Evolutionary conservation across 2,888 invertebrate species (phyloP), one percentile per base, ranked within the genome.

Genomic region (Diabrotica balteata): DNA sequence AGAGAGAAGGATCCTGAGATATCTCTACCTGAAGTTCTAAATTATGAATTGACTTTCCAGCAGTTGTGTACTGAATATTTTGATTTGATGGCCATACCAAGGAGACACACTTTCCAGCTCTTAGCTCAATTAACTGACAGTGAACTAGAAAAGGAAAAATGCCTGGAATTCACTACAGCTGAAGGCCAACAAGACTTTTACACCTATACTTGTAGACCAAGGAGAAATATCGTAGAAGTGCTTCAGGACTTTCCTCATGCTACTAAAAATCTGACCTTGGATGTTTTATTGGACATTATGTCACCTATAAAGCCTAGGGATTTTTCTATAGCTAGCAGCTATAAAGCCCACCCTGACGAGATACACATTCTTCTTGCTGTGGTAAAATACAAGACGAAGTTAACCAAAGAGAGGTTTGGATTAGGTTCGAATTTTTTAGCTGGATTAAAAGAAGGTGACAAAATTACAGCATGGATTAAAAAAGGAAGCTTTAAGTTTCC

Each of bases 391-490:
- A 90, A 91, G 78, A 97, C 94, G 0, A 92, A 90, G 73, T 83
- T 99, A 71, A 86, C 90, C 44, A 89, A 89, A 67, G 91, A 93
- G 0, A 85, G 99, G 62, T 83, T 90, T 22, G 99, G 99, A 0
- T 86, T 98, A 4, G 97, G 97, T 79, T 98, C 98, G 0, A 97
- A 93, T 81, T 99, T 95, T 93, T 82, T 99, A 61, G 91, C 94
- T 61, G 81, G 83, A 51, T 84, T 96, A 59, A 72, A 82, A 2
- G 72, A 82, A 0, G 89, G 89, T 0, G 87, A 88, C 49, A 76
- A 79, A 60, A 83, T 93, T 0, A 88, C 88, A 46, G 90, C 91
- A 8, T 90, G 89, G 87, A 84, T 94, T 51, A 92, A 92, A 76
- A 87, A 87, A 63, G 96, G 97, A 2, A 93, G 93, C 10, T 91